A percentile compares a stretch with the other conserved stretches of the same genome.
Conservation (phyloP, 2,113 vertebrate species). For the Periophthalmus modestus region DNA sequence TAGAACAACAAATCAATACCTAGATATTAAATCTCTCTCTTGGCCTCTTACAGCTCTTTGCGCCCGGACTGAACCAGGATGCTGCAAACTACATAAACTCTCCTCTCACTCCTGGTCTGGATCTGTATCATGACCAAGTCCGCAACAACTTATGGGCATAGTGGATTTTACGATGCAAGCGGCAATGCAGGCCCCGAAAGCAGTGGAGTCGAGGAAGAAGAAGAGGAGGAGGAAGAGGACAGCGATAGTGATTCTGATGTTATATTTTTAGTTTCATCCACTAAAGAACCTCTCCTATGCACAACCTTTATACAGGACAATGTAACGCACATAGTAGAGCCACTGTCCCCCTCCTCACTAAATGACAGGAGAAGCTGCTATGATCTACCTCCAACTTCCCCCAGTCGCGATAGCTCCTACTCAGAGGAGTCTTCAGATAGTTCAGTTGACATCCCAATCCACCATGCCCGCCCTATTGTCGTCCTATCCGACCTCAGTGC, state of each 20-base stretch:
- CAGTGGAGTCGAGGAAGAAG: slow-evolving; percentile 42
- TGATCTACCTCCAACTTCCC: slow-evolving; percentile 56
- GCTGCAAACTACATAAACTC: slow-evolving; percentile 53
- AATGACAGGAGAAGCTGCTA: slow-evolving; percentile 47
- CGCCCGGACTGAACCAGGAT: slow-evolving; percentile 54
- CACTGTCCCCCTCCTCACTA: slow-evolving; percentile 55
- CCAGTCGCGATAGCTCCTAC: slow-evolving; percentile 61
- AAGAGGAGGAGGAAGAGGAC: slow-evolving; percentile 36
- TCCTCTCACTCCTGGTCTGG: slow-evolving; percentile 18
- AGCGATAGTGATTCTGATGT: slow-evolving; percentile 71
- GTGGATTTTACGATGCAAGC: slow-evolving; percentile 43
- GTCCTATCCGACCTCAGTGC: slow-evolving; percentile 58
- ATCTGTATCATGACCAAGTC: slow-evolving; percentile 47
- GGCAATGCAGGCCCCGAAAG: slow-evolving; percentile 41
- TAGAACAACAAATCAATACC: too few relatives aligned
- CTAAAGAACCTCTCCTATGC: slow-evolving; percentile 62
- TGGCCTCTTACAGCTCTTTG: slow-evolving; percentile 27
- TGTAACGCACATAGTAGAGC: slow-evolving; percentile 50
- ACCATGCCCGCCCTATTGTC: slow-evolving; percentile 60
- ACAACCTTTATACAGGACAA: slow-evolving; percentile 55
- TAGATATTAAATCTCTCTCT: neutral
- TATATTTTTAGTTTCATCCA: slow-evolving; percentile 64
- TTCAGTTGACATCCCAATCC: slow-evolving; percentile 47
- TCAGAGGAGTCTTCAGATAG: slow-evolving; percentile 65
- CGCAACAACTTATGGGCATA: slow-evolving; percentile 59